These are phyloP conservation scores for Chionodraco myersi DNA, from an alignment of 2,113 vertebrate genomes.

Conservation along the genomic window DNA sequence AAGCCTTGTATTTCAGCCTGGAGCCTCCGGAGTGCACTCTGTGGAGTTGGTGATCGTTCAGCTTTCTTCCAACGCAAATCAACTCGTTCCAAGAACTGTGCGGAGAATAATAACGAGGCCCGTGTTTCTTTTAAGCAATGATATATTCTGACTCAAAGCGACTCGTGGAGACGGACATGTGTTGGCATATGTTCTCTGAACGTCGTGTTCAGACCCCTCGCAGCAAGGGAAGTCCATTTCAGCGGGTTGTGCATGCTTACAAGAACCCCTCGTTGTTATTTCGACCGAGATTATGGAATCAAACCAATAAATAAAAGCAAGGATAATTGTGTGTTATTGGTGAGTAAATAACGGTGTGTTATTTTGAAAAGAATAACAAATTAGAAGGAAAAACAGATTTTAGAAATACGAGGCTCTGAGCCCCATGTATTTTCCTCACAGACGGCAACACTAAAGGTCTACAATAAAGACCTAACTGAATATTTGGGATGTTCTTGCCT, in stretches of 20 bases:
- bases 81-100: not conserved
- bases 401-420: too few species aligned
- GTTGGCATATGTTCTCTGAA: not conserved
- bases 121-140: not conserved
- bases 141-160: not conserved
- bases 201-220: not conserved
- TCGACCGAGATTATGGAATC: not conserved
- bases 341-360: too few species aligned
- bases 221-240: not conserved
- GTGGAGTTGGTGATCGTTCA: not conserved
- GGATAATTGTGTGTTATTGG: too few species aligned
- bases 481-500: too few species aligned
- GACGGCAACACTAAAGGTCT: too few species aligned
- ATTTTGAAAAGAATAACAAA: too few species aligned
- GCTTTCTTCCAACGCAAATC: not conserved
- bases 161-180: not conserved
- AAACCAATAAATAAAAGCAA: too few species aligned
- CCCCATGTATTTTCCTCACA: too few species aligned
- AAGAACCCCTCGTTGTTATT: constrained; percentile 43
- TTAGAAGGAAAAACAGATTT: too few species aligned
- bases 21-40: not conserved
- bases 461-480: too few species aligned
- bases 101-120: not conserved
- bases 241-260: constrained; percentile 4
- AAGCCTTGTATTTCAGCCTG: constrained; percentile 19